Base-by-base conservation (phyloP, 2,888 invertebrate genomes). In the Dasypogon diadema region DNA sequence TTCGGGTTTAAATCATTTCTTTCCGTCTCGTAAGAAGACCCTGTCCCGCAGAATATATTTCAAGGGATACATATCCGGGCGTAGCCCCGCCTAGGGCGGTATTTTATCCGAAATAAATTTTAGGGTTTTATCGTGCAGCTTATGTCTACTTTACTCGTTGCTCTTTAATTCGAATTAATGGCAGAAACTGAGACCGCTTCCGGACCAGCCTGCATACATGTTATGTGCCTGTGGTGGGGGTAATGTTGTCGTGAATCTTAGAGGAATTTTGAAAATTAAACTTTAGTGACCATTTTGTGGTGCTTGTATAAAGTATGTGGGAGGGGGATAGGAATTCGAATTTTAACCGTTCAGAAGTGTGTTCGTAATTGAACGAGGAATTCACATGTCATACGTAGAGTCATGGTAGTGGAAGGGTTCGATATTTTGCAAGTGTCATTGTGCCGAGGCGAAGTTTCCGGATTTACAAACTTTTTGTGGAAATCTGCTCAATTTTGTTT, bases 151-250 rank as follows among this genome's bases (percentile, higher is more conserved):
- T 34, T 37, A 18, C 48, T 70, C 21, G 30, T 18, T 21, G 34
- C 54, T 70, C 70, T 54, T 34, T 51, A 70, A 54, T 70, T 51
- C 70, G 34, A 54, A 34, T 70, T 70, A 70, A 16, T 30, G 34
- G 34, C 14, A 21, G 21, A 70, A 51, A 26, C 12, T 54, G 10
- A 24, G 14, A 37, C 51, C n/a, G 16, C 14, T 56, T 14, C 24
- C 26, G 26, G 14, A 3, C 26, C 24, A 56, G 26, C 4, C 26
- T 26, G 56, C 10, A 56, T 22, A 21, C 51, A 51, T 51, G 12
- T 16, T 16, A 21, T 51, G 8, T 3, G 51, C 18, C 2, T 51
- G 51, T 16, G 1, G 2, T 51, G 51, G 42, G n/a, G 18, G 51
- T 16, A 51, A 51, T 51, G 51, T 21, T 21, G 51, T 5, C 51